phyloP scores from a whole-genome alignment of 2,888 invertebrate species.

The Trissonchulus latispiculum region DNA sequence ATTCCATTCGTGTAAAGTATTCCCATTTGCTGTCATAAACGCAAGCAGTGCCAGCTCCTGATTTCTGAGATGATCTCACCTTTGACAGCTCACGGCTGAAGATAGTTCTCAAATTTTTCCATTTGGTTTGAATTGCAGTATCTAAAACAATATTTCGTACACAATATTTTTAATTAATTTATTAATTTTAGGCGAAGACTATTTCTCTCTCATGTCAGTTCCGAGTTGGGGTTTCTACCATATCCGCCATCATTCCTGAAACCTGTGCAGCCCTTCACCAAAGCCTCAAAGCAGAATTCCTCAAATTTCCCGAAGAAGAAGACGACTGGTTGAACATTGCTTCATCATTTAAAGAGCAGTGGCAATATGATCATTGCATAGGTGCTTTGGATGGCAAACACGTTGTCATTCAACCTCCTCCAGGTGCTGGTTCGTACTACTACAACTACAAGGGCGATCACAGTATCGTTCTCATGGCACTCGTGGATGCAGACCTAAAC shows the following conservation, averaged over 20 bases:
- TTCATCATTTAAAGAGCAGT: neutral
- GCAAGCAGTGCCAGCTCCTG: no score
- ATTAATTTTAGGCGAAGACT: constrained; percentile 17
- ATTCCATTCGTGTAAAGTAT: no score
- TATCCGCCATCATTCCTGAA: constrained; percentile 11
- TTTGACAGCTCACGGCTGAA: no score
- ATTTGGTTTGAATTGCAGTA: no score
- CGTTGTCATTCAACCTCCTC: constrained; percentile 2
- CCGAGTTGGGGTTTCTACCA: neutral
- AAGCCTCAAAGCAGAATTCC: constrained; percentile 1
- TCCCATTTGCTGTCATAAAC: no score
- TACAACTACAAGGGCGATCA: constrained; percentile 9
- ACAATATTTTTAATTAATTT: no score
- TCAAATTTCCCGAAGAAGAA: neutral
- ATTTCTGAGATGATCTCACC: no score
- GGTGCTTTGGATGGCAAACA: constrained; percentile 18
- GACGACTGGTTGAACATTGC: constrained; percentile 1
- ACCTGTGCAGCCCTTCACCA: constrained; percentile 11
- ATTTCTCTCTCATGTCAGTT: constrained; percentile 13
- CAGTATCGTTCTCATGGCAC: constrained; percentile 2
- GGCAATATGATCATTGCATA: constrained; percentile 18
- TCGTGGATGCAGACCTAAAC: constrained; percentile 17
- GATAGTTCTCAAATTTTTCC: no score
- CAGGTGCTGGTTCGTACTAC: constrained; percentile 2
- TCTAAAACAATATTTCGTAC: no score